Base-by-base conservation (phyloP, 2,888 invertebrate genomes). In the Machimus rusticus region DNA sequence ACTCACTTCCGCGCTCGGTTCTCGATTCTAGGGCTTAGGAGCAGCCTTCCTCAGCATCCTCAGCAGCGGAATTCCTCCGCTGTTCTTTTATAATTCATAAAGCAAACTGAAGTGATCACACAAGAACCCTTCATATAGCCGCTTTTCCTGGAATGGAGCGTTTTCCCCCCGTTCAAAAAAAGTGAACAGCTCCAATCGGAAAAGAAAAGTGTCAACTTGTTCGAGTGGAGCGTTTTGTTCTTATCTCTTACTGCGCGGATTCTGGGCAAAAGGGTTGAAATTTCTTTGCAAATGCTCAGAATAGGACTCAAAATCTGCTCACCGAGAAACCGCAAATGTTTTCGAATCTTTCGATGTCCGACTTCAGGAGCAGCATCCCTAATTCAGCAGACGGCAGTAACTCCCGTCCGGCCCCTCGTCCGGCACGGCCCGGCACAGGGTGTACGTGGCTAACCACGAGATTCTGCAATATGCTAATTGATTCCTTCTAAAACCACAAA, bases 61-160 rank as follows among this genome's bases (percentile, higher is more conserved):
- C 28, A 23, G 43, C 23, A 14, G 31, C n/a, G 14, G 31, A 55
- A 31, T 81, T 81, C 51, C 28, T 81, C 2, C 55, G 34, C n/a
- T 81, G 46, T 55, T 81, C 55, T n/a, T 51, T 51, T 81, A 43
- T 31, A 28, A 81, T 51, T 81, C 81, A 81, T 55, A 81, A 81
- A 43, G 81, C 55, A 81, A 81, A 81, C 31, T 81, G 51, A 81
- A 81, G 81, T 81, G 81, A 23, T 81, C 46, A 81, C 6, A 55
- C 43, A 51, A 51, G 81, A 28, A 28, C 55, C 28, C 81, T 81
- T 81, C 31, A 81, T 81, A 55, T 81, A 23, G 16, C 43, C 34
- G 28, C 12, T 51, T n/a, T 31, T 51, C 39, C 23, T 9, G 19
- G 43, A 78, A 78, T 43, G 78, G 43, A 78, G 43, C 12, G 28